Evolutionary conservation across 2,113 vertebrate genomes (phyloP), one percentile per base, ranked within the genome.

Genomic region (Orthonyx spaldingii): DNA sequence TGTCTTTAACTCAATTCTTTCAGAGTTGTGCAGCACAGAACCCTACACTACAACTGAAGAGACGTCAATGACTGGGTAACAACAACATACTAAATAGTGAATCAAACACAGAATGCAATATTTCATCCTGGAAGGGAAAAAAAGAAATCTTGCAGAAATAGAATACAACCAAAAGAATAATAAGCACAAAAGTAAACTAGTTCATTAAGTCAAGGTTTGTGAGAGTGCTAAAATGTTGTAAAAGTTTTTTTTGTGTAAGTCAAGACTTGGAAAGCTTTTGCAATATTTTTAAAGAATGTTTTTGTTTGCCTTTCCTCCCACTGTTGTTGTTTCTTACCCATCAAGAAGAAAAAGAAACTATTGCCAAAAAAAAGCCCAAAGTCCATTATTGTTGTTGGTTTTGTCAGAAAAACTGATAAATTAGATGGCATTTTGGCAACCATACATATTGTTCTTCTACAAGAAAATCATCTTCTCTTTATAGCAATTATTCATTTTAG

Each of bases 1-100:
- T 97, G 90, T 96, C 42, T 87, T 87, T 87, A 83, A 86, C 32
- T 47, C 35, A 60, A 30, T 39, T 84, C 90, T 86, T 91, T 69
- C 57, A 78, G 47, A 87, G 30, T 70, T 85, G 11, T 50, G 39
- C 63, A 93, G 76, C 26, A 41, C 49, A 74, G 72, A 92, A 75
- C 44, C 20, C 52, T 66, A 52, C 6, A 20, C 46, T 60, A 55
- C 4, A 16, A 91, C 35, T 18, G 6, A 87, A 91, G 37, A 79
- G 46, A 89, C 86, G 68, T 77, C 79, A 70, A 16, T 63, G 72
- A 68, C 63, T 42, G 33, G 37, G 24, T 44, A 70, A 77, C 4
- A 85, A 61, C 46, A 72, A 57, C 59, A 57, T 11, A 47, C 5
- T 46, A 52, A 60, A 56, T 8, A 61, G 59, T 18, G 41, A 74